Base-by-base conservation (phyloP, 2,797 vertebrate species). In the Dipus sagitta region DNA sequence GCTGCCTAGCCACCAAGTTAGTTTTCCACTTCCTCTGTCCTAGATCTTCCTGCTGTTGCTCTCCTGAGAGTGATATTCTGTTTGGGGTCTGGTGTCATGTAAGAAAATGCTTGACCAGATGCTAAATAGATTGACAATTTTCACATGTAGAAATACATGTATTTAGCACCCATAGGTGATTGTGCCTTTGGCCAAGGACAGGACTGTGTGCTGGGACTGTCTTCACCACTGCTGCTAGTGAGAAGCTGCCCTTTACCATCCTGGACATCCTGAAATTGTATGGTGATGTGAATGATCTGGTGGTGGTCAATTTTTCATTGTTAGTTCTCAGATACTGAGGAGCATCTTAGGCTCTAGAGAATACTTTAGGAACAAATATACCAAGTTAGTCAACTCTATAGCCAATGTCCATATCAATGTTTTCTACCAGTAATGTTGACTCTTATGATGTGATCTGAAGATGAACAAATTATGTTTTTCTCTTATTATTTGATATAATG, bases 381-480 rank as follows among this genome's bases (percentile, higher is more conserved):
- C 38, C 74, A 70, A 92, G 13, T 26, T 62, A 74, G 28, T 86
- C 14, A 90, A 86, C 47, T 8, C 4, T 58, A 38, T 68, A 78
- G 77, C 60, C 86, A 72, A 67, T 32, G 83, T 71, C 91, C 14
- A 23, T 52, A 94, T 74, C n/a, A 38, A n/a, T 11, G 67, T 88
- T 86, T 88, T 86, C 67, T 15, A 74, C 4, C 21, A 80, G 17
- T 17, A 81, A 64, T 30, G 20, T 28, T 34, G 65, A 42, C 67
- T 76, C 86, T 82, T 79, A 71, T 79, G 10, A 9, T 67, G 4
- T 34, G 76, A 79, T 10, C 14, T 89, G 91, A 91, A 77, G 88
- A 71, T 62, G 23, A 86, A 86, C 34, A 93, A 89, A 72, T 79
- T 85, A 71, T 28, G 23, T 30, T 34, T 79, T 86, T 70, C 38